phyloP scores from a whole-genome alignment of 2,888 invertebrate genomes.

The Synergus japonicus region DNA sequence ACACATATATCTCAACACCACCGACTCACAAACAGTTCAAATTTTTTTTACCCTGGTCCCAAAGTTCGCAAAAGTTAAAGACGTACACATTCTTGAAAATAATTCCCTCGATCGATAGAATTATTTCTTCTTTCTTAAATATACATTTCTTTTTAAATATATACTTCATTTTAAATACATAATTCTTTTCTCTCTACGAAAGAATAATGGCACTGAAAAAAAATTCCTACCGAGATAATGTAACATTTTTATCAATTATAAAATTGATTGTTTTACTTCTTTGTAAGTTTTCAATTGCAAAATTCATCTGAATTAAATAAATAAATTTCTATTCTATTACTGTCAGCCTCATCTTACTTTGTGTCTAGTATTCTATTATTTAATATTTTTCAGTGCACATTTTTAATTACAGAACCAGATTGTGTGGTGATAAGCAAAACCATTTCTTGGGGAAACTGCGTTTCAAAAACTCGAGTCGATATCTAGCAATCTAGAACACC shows the following conservation, averaged over 20 bases:
- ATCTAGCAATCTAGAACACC: not conserved
- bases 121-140: constrained; percentile 37
- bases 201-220: constrained; percentile 39
- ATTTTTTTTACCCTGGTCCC: constrained; percentile 23
- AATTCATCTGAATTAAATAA: not conserved
- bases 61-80: constrained; percentile 27
- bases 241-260: constrained; percentile 5
- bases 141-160: constrained; percentile 45
- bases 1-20: not conserved
- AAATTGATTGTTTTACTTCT: not conserved
- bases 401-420: constrained; percentile 24
- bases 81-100: not conserved
- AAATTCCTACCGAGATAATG: constrained; percentile 19
- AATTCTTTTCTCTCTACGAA: constrained; percentile 2
- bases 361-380: not conserved
- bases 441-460: constrained; percentile 5
- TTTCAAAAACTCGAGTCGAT: constrained; percentile 15
- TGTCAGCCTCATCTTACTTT: not conserved
- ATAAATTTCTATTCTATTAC: constrained; percentile 3
- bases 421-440: constrained; percentile 1
- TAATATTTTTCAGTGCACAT: constrained; percentile 4
- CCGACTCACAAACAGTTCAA: constrained; percentile 3
- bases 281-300: not conserved
- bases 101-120: constrained; percentile 3
- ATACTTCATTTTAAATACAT: constrained; percentile 27